Conservation (phyloP, 2,113 vertebrate species). For the Larimichthys polyactis region DNA sequence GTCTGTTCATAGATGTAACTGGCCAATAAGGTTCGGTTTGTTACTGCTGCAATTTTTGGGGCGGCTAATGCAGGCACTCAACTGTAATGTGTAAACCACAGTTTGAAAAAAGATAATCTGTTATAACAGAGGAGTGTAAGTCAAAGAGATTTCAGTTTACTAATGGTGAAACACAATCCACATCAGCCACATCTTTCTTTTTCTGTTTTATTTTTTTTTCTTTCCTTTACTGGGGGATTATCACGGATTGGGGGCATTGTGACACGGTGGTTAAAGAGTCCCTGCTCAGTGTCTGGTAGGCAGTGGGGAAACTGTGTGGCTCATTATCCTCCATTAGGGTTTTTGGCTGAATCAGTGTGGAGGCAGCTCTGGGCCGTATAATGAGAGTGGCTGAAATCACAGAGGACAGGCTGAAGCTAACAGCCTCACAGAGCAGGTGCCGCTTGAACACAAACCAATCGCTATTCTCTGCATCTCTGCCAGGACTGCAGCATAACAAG, state of each 20-base stretch:
- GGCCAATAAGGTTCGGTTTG: neutral
- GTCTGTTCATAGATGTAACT: conserved; percentile 3
- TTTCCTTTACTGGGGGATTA: neutral
- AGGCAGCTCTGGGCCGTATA: conserved; percentile 71
- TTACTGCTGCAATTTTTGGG: neutral
- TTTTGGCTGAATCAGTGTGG: conserved; percentile 74
- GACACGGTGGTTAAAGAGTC: conserved; percentile 48
- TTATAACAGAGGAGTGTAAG: neutral
- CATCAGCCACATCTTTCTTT: conserved; percentile 1
- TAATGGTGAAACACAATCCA: conserved; percentile 11
- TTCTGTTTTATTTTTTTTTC: conserved; percentile 6
- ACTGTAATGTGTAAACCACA: neutral
- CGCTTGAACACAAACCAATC: conserved; percentile 44
- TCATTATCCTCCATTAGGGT: conserved; percentile 81
- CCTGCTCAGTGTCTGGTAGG: conserved; percentile 56
- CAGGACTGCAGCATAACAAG: conserved; percentile 3
- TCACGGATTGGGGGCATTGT: conserved; percentile 43
- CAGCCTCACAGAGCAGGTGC: conserved; percentile 67
- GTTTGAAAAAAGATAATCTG: neutral
- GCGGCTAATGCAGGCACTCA: neutral
- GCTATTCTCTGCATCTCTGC: conserved; percentile 25
- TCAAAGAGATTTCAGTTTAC: conserved; percentile 1
- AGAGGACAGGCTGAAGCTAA: conserved; percentile 63
- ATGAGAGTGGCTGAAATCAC: conserved; percentile 76
- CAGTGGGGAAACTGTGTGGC: conserved; percentile 65